Evolutionary conservation across 2,113 vertebrate species (phyloP).

Genomic region (Ariopsis seemanni): DNA sequence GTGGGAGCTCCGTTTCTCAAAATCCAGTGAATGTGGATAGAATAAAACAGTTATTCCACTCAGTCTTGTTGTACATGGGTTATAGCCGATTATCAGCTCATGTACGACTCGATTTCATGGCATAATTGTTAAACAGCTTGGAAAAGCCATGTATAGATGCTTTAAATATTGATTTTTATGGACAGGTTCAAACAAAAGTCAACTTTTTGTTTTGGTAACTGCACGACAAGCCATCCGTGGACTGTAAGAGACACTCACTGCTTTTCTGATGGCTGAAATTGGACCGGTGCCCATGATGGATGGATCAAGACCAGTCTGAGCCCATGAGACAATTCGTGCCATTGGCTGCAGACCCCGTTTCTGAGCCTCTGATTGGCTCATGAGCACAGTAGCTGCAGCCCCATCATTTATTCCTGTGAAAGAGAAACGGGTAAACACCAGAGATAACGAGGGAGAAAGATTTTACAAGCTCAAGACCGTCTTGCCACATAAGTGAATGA

Average conservation of each 20-base stretch:
- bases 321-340: slow-evolving; percentile 84
- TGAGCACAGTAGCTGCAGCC: slow-evolving; percentile 89
- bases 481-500: background rate
- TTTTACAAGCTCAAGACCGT: background rate
- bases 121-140: no score
- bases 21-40: no score
- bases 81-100: no score
- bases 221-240: background rate
- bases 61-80: no score
- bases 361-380: slow-evolving; percentile 87
- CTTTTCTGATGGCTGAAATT: slow-evolving; percentile 87
- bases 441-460: background rate
- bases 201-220: background rate
- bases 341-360: slow-evolving; percentile 80
- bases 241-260: slow-evolving; percentile 77
- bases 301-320: slow-evolving; percentile 90
- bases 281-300: slow-evolving; percentile 92
- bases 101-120: no score
- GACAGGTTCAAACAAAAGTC: background rate
- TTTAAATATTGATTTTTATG: background rate
- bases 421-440: background rate
- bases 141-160: background rate
- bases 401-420: slow-evolving; percentile 89
- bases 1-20: no score
- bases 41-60: no score